Conservation (phyloP, 2,888 invertebrate genomes). For the Volucella bombylans region DNA sequence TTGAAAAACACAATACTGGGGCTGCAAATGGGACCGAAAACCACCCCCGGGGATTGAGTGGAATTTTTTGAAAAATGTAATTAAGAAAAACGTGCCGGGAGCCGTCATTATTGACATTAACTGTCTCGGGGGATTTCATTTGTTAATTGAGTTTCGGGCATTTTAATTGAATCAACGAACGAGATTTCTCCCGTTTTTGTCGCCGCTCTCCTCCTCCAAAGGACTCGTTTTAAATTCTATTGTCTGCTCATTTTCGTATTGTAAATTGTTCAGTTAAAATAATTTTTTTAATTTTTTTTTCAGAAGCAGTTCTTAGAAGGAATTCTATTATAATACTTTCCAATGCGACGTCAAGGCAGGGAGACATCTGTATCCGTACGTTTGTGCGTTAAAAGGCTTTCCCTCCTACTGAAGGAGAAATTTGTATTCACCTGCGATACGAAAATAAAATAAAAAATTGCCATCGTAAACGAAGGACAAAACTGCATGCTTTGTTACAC, state of each 20-base stretch:
- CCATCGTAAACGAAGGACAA: background rate
- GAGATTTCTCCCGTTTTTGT: background rate
- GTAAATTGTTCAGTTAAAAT: background rate
- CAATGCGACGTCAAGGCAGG: too few relatives aligned
- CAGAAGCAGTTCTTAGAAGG: too few relatives aligned
- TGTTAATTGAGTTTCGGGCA: constrained; percentile 43
- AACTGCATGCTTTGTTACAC: background rate
- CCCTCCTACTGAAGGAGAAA: background rate
- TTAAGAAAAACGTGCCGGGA: constrained; percentile 31
- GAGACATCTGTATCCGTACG: too few relatives aligned
- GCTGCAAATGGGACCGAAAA: background rate
- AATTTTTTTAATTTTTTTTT: too few relatives aligned
- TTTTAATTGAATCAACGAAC: constrained; percentile 28
- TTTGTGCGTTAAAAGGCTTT: too few relatives aligned
- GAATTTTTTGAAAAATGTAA: constrained; percentile 26
- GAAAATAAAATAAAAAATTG: background rate
- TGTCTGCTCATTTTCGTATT: constrained; percentile 2
- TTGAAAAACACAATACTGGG: background rate
- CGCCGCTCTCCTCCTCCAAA: background rate
- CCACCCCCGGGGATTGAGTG: background rate
- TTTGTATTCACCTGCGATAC: background rate
- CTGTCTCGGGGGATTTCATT: constrained; percentile 29
- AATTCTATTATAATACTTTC: too few relatives aligned
- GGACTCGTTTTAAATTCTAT: background rate
- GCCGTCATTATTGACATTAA: constrained; percentile 15